Evolutionary conservation across 1,140 invertebrate species (phyloP).

Genomic region (Drosophila sp.): DNA sequence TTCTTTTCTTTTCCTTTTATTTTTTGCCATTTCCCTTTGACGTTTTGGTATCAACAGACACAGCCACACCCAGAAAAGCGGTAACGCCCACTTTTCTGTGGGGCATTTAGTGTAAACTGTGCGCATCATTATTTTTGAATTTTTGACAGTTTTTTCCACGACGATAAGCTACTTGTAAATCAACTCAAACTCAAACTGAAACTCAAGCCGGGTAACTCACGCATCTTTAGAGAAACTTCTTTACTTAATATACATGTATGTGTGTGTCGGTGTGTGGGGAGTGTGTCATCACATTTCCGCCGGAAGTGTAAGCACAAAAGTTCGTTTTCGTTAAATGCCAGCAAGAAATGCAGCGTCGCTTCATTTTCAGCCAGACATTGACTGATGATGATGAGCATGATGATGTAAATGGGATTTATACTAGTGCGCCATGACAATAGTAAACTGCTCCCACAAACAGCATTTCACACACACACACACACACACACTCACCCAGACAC

Average conservation of each 20-base stretch:
- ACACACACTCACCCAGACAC: conserved; percentile 26
- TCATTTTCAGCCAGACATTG: conserved; percentile 75
- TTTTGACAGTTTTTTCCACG: conserved; percentile 77
- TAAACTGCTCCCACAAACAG: conserved; percentile 64
- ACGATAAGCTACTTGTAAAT: conserved; percentile 82
- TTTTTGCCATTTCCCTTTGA: conserved; percentile 56
- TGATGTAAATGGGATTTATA: conserved; percentile 82
- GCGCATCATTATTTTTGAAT: conserved; percentile 81
- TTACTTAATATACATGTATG: conserved; percentile 18
- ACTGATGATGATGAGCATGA: conserved; percentile 82
- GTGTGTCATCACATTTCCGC: conserved; percentile 72
- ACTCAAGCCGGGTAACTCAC: conserved; percentile 41
- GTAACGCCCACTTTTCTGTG: conserved; percentile 19
- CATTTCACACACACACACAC: conserved; percentile 34
- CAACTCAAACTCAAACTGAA: conserved; percentile 59
- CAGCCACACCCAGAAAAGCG: background rate
- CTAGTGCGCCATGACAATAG: conserved; percentile 78
- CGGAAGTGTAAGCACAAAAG: conserved; percentile 81
- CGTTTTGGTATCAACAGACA: conserved; percentile 29
- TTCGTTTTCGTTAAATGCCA: conserved; percentile 78
- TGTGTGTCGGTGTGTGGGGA: conserved; percentile 33
- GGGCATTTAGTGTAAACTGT: conserved; percentile 74
- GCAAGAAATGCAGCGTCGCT: conserved; percentile 81
- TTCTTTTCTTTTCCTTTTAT: too few species aligned
- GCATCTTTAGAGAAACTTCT: conserved; percentile 50